Evolutionary conservation across 1,140 invertebrate species (phyloP).

Genomic region (Watersipora subatra): DNA sequence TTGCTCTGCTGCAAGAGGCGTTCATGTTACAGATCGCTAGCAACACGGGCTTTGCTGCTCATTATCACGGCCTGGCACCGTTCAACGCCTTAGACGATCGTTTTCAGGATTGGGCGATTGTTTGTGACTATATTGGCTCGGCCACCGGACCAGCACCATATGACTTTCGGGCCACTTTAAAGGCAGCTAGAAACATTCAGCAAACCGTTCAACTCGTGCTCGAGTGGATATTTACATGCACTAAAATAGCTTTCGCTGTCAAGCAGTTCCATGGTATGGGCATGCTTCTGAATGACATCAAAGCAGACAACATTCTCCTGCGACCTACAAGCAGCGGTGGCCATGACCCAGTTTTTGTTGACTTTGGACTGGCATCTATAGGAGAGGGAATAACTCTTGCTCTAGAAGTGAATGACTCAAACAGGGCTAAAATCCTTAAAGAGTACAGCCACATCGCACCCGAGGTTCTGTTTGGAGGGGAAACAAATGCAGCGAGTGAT

Average conservation of each 20-base stretch:
- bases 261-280: not conserved
- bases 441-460: slow-evolving; percentile 3
- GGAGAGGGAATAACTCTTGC: slow-evolving; percentile 2
- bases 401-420: not conserved
- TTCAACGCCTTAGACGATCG: not conserved
- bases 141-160: not conserved
- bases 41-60: not conserved
- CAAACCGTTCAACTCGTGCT: not conserved
- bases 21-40: not conserved
- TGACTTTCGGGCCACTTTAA: not conserved
- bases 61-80: not conserved
- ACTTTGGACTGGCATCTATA: slow-evolving; percentile 1
- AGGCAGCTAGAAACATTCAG: not conserved
- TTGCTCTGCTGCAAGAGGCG: not conserved
- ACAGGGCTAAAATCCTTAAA: not conserved
- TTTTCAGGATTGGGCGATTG: not conserved
- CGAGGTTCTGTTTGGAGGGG: not conserved
- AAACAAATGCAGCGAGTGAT: not conserved
- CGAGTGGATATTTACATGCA: not conserved
- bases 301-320: slow-evolving; percentile 3
- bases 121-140: not conserved
- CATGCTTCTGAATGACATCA: slow-evolving; percentile 2
- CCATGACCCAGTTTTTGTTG: not conserved
- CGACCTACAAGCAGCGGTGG: not conserved
- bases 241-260: not conserved